Conservation (phyloP, 2,797 vertebrate species). For the Gymnoscopelus microlampas region DNA sequence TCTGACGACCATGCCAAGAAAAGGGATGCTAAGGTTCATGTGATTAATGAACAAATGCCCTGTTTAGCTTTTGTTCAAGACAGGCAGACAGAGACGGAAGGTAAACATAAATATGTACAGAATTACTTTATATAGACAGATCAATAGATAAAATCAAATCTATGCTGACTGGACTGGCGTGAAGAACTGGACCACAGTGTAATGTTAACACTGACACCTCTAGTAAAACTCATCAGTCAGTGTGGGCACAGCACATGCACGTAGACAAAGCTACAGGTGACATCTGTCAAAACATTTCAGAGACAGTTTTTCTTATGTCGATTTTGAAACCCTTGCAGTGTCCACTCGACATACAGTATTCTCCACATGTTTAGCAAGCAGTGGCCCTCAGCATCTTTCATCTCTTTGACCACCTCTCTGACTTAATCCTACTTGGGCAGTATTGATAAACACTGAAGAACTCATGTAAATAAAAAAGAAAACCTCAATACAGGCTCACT, state of each 20-base stretch:
- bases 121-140: no score
- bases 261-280: background rate
- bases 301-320: slow-evolving; percentile 7
- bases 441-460: slow-evolving; percentile 17
- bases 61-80: no score
- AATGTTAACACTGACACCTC: background rate
- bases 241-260: background rate
- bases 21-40: no score
- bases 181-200: no score
- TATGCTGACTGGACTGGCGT: no score
- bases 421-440: slow-evolving; percentile 16
- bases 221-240: background rate
- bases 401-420: background rate
- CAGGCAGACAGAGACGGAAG: no score
- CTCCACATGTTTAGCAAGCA: background rate
- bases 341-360: background rate
- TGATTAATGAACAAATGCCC: no score
- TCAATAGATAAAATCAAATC: no score
- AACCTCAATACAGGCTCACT: background rate
- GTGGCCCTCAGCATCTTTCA: background rate
- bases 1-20: no score
- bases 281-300: slow-evolving; percentile 16
- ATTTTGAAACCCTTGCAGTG: slow-evolving; percentile 6
- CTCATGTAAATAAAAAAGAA: slow-evolving; percentile 16
- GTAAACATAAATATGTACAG: no score